phyloP scores from a whole-genome alignment of 2,113 vertebrate genomes.

The Argyrosomus japonicus region DNA sequence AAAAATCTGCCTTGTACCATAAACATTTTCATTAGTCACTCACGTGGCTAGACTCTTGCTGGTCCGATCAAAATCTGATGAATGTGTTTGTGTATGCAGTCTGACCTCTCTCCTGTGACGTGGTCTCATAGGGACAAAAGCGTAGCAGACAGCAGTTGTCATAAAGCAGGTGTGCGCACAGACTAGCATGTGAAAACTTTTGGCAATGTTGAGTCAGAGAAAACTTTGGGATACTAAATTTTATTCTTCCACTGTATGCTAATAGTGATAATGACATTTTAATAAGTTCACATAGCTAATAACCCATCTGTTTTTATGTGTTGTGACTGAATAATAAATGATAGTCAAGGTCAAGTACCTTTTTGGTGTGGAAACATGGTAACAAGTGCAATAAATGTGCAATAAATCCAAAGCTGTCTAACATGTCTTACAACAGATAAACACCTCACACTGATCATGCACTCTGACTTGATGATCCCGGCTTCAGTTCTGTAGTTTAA shows the following conservation, averaged over 20 bases:
- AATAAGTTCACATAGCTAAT: background rate
- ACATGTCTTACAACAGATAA: background rate
- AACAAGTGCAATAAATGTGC: background rate
- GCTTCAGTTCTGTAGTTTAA: background rate
- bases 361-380: background rate
- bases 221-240: background rate
- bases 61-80: conserved; percentile 22
- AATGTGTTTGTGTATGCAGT: conserved; percentile 33
- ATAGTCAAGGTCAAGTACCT: background rate
- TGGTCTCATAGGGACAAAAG: conserved; percentile 10
- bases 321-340: conserved; percentile 2
- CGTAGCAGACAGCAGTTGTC: conserved; percentile 17
- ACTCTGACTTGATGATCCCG: background rate
- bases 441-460: background rate
- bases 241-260: background rate
- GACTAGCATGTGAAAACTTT: background rate
- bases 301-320: background rate
- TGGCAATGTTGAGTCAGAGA: background rate
- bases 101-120: conserved; percentile 14
- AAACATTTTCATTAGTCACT: conserved; percentile 39
- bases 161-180: conserved; percentile 21
- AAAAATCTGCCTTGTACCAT: conserved; percentile 10
- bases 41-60: conserved; percentile 18
- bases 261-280: background rate
- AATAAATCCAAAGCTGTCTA: background rate